These are phyloP conservation scores for Drosophila novamexicana DNA, from an alignment of 1,140 invertebrate species.

Conservation along the genomic window DNA sequence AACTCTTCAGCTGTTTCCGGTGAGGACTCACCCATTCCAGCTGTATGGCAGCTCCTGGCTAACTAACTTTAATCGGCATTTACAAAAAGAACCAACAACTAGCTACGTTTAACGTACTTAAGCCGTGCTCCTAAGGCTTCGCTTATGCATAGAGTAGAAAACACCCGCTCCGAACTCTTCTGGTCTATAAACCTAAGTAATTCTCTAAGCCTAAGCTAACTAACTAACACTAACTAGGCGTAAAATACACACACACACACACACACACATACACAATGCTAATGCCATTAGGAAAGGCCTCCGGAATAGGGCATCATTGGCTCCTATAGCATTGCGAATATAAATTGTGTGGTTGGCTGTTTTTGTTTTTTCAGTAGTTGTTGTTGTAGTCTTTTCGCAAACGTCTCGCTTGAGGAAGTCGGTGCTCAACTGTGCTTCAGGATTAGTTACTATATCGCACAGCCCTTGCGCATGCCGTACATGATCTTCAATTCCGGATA, in stretches of 20 bases:
- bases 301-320: slow-evolving; percentile 15
- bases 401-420: slow-evolving; percentile 39
- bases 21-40: slow-evolving; percentile 23
- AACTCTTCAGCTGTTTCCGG: not conserved
- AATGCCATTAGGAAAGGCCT: slow-evolving; percentile 44
- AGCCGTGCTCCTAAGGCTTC: slow-evolving; percentile 66
- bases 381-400: slow-evolving; percentile 65
- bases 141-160: slow-evolving; percentile 54
- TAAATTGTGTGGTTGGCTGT: slow-evolving; percentile 55
- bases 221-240: slow-evolving; percentile 53
- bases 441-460: slow-evolving; percentile 89
- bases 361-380: not conserved
- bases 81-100: slow-evolving; percentile 44
- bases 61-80: slow-evolving; percentile 35
- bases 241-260: slow-evolving; percentile 44
- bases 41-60: slow-evolving; percentile 50
- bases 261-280: slow-evolving; percentile 8
- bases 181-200: slow-evolving; percentile 53
- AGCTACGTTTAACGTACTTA: slow-evolving; percentile 73
- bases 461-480: slow-evolving; percentile 91
- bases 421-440: slow-evolving; percentile 72
- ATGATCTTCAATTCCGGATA: slow-evolving; percentile 93
- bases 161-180: slow-evolving; percentile 42
- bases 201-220: slow-evolving; percentile 62
- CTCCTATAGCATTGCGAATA: slow-evolving; percentile 74